A percentile compares a stretch with the other conserved stretches of the same genome.
Conservation (phyloP, 2,888 invertebrate species). For the Phyllotreta striolata region DNA sequence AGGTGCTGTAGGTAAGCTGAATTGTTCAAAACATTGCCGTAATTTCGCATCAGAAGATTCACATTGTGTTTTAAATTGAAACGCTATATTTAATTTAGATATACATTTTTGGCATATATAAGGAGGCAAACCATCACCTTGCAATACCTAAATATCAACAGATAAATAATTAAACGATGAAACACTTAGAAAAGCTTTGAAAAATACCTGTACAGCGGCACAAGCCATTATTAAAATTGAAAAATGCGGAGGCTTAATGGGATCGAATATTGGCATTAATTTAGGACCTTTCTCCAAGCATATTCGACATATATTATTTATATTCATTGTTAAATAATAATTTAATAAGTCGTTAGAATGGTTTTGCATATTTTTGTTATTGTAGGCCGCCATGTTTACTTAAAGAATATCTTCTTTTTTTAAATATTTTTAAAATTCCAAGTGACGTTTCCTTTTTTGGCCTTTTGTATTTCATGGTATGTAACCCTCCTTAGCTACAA, state of each 20-base stretch:
- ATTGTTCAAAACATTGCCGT: constrained; percentile 56
- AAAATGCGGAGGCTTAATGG: constrained; percentile 60
- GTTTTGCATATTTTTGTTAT: constrained; percentile 50
- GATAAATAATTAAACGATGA: constrained; percentile 6
- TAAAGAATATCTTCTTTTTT: too few species aligned
- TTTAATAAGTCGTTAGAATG: constrained; percentile 52
- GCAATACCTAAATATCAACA: constrained; percentile 53
- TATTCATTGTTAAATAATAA: constrained; percentile 60
- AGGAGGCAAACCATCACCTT: constrained; percentile 59
- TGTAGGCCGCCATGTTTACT: constrained; percentile 48
- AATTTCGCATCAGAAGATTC: constrained; percentile 59
- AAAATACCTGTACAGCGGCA: constrained; percentile 59
- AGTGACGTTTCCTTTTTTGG: too few species aligned
- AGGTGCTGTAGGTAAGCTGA: constrained; percentile 50
- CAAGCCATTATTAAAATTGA: constrained; percentile 61
- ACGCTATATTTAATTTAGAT: constrained; percentile 58
- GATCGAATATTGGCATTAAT: constrained; percentile 61
- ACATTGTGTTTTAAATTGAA: constrained; percentile 61
- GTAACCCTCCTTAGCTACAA: too few species aligned
- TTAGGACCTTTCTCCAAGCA: constrained; percentile 59
- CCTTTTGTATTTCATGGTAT: too few species aligned
- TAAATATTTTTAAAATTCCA: too few species aligned
- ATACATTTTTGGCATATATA: constrained; percentile 61
- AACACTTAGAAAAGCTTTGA: background rate
- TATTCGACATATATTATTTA: constrained; percentile 60